Base-by-base conservation (phyloP, 1,140 invertebrate genomes). In the Drosophila baimaii region DNA sequence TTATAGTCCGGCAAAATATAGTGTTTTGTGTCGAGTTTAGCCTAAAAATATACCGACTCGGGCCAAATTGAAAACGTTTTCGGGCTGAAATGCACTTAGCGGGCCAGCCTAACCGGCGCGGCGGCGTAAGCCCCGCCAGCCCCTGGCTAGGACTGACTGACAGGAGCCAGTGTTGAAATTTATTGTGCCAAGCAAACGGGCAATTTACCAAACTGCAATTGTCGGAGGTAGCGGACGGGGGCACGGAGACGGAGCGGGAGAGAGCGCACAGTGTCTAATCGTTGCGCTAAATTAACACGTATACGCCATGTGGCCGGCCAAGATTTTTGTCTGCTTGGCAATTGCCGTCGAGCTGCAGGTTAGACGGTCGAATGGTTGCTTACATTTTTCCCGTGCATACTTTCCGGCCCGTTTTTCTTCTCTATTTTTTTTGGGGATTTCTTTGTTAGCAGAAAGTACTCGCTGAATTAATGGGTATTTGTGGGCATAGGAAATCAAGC, bases 221-320 rank as follows among this genome's bases (percentile, higher is more conserved):
- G 51, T 49, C 56, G 56, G 51, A 35, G 52, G 29, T 41, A 44
- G 70, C 33, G 31, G 31, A 37, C 46, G 25, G 17, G 33, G 23
- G 15, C 27, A n/a, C 13, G 31, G 15, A n/a, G 25, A 17, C 25
- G 7, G 43, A 51, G 33, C 13, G 17, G 29, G 7, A 15, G 17
- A 43, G 49, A 33, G 55, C 29, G 35, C 73, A 37, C 54, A 66
- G 72, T 84, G 81, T 84, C 81, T 84, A 84, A 84, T 84, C 81
- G 81, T 43, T 73, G 72, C 43, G 72, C 81, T 80, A 89, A 88
- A 88, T 88, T 88, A 88, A 88, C 83, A 88, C 83, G 84, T 88
- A 89, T 88, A 88, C 84, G 78, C 82, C 81, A 68, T 74, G 78
- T 86, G 83, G 84, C 51, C 68, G 66, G 49, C 55, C 76, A 77